Conservation (phyloP, 2,113 vertebrate species). For the Scartelaos histophorus region DNA sequence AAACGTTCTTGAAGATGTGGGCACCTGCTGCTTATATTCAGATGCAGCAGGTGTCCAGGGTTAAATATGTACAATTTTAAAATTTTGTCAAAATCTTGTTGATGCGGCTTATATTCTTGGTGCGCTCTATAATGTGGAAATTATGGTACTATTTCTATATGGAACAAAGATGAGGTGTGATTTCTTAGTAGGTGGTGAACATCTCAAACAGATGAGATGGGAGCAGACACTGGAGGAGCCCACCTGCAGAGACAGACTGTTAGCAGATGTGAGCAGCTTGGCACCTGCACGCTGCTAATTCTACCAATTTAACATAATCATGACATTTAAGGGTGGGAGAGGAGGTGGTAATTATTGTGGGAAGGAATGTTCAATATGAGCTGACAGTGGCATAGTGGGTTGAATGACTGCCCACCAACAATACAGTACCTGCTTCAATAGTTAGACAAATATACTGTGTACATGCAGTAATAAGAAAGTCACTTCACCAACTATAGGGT, state of each 20-base stretch:
- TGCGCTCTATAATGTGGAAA: too few relatives aligned
- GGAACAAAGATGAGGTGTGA: neutral
- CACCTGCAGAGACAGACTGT: slow-evolving; percentile 64
- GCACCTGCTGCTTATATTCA: too few relatives aligned
- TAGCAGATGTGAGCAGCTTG: slow-evolving; percentile 64
- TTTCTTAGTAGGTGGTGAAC: neutral
- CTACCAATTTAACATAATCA: slow-evolving; percentile 63
- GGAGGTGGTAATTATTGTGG: slow-evolving; percentile 7
- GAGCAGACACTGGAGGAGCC: slow-evolving; percentile 43
- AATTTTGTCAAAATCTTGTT: too few relatives aligned
- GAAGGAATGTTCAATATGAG: neutral
- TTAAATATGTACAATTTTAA: too few relatives aligned
- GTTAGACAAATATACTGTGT: neutral
- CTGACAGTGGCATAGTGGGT: neutral
- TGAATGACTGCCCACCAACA: neutral
- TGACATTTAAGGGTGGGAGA: slow-evolving; percentile 34
- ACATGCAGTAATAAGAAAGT: too few relatives aligned
- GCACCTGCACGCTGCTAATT: slow-evolving; percentile 63
- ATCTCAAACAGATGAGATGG: slow-evolving; percentile 31
- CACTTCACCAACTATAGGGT: too few relatives aligned
- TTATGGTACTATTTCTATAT: too few relatives aligned
- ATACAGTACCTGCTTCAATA: neutral
- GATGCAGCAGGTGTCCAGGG: too few relatives aligned
- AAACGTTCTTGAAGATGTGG: too few relatives aligned
- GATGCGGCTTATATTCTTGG: too few relatives aligned